A percentile compares a stretch with the other conserved stretches of the same genome.
phyloP scores from a whole-genome alignment of 2,113 vertebrate species.

The Microcebus jonahi region DNA sequence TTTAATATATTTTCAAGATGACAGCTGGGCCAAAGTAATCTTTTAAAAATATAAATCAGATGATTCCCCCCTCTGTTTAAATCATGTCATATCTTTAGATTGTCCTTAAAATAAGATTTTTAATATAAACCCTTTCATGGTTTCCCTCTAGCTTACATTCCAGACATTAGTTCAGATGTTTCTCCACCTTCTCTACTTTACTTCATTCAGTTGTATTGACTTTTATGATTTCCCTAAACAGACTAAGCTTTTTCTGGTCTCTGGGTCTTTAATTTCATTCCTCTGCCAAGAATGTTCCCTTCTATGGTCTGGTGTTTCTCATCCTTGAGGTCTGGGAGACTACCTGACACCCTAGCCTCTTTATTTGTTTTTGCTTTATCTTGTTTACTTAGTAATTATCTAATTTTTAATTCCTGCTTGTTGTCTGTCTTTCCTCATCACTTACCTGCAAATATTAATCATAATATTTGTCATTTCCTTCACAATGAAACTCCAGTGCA shows the following conservation, averaged over 20 bases:
- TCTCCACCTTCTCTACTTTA: neutral
- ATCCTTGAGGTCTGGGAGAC: neutral
- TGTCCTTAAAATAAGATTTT: neutral
- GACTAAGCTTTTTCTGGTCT: neutral
- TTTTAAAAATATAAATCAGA: neutral
- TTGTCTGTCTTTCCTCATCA: neutral
- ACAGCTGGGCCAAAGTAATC: neutral
- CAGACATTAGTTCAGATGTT: neutral
- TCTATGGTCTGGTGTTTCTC: neutral
- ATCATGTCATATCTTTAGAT: neutral
- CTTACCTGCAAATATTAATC: neutral
- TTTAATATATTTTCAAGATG: neutral
- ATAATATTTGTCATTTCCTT: neutral
- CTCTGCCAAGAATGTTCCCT: neutral
- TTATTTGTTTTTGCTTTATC: neutral
- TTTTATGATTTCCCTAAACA: neutral
- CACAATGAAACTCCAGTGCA: neutral
- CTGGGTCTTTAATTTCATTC: neutral
- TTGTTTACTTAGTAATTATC: neutral
- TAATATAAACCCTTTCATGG: neutral
- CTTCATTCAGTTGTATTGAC: neutral
- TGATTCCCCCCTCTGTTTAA: neutral
- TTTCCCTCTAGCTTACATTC: neutral
- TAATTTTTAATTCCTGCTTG: neutral
- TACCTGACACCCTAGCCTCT: neutral